A percentile compares a stretch with the other conserved stretches of the same genome.
phyloP scores from a whole-genome alignment of 2,797 vertebrate species.

The Philypnodon macrostomus region DNA sequence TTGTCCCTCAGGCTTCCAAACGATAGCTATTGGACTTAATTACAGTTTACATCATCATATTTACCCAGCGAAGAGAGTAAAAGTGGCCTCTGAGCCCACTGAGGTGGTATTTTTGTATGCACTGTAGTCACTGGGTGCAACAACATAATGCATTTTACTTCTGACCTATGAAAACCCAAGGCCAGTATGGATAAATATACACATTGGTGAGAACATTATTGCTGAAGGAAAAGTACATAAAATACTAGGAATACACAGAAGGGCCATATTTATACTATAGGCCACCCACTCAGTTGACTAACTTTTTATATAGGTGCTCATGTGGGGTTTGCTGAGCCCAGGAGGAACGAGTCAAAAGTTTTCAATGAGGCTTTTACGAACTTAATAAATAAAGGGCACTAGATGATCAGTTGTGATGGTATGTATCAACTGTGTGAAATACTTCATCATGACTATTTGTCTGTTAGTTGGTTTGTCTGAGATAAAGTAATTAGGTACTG shows the following conservation, averaged over 20 bases:
- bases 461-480: too few relatives aligned
- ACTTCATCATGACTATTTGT: too few relatives aligned
- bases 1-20: conserved; percentile 66
- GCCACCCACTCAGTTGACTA: conserved; percentile 9
- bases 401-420: neutral
- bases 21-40: conserved; percentile 74
- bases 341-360: neutral
- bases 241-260: conserved; percentile 6
- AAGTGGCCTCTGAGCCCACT: conserved; percentile 53
- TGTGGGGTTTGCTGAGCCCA: neutral
- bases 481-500: too few relatives aligned
- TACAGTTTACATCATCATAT: conserved; percentile 76
- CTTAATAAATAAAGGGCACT: conserved; percentile 1
- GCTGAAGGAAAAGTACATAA: conserved; percentile 2
- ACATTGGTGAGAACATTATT: conserved; percentile 14
- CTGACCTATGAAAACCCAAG: conserved; percentile 34
- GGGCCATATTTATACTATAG: conserved; percentile 1
- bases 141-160: conserved; percentile 42
- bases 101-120: conserved; percentile 52
- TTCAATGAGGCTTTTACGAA: neutral
- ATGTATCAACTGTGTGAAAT: neutral
- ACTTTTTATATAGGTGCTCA: conserved; percentile 11
- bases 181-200: conserved; percentile 18
- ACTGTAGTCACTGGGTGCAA: conserved; percentile 35
- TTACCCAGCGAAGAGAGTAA: conserved; percentile 70